These are phyloP conservation scores for Archaeoteleia sp. DNA, from an alignment of 2,888 invertebrate genomes.

Conservation along the genomic window DNA sequence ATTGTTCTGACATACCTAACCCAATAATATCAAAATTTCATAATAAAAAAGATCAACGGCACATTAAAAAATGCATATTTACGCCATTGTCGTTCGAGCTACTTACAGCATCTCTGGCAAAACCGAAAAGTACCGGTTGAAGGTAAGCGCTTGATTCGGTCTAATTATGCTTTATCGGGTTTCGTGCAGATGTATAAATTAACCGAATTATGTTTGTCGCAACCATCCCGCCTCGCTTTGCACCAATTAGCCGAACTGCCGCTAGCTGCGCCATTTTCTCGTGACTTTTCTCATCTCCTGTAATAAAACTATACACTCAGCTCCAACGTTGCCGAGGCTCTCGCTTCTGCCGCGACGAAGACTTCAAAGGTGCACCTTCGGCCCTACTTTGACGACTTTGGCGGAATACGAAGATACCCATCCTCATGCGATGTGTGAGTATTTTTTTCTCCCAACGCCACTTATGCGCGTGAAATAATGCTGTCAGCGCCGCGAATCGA, in stretches of 20 bases:
- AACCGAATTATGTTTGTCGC: slow-evolving; percentile 37
- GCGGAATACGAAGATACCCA: slow-evolving; percentile 62
- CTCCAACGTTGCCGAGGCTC: slow-evolving; percentile 66
- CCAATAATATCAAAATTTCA: too few species aligned
- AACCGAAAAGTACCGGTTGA: slow-evolving; percentile 6
- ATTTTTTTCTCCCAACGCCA: slow-evolving; percentile 17
- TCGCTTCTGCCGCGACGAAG: slow-evolving; percentile 63
- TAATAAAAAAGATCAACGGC: too few species aligned
- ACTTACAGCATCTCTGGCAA: too few species aligned
- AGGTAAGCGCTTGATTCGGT: slow-evolving; percentile 32
- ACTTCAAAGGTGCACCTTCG: slow-evolving; percentile 67
- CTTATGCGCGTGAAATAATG: slow-evolving; percentile 21
- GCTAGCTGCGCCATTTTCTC: slow-evolving; percentile 17
- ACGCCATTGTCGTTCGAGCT: too few species aligned
- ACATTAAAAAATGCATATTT: too few species aligned
- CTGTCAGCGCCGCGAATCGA: slow-evolving; percentile 10
- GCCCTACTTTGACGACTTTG: slow-evolving; percentile 62
- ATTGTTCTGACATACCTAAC: too few species aligned
- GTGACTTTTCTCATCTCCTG: slow-evolving; percentile 22
- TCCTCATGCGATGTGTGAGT: slow-evolving; percentile 65
- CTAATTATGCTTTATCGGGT: slow-evolving; percentile 22
- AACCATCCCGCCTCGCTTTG: slow-evolving; percentile 44
- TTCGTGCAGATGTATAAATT: slow-evolving; percentile 20
- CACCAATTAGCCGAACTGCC: slow-evolving; percentile 37
- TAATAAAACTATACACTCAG: slow-evolving; percentile 59